Base-by-base conservation (phyloP, 1,140 invertebrate genomes). In the Physella acuta region DNA sequence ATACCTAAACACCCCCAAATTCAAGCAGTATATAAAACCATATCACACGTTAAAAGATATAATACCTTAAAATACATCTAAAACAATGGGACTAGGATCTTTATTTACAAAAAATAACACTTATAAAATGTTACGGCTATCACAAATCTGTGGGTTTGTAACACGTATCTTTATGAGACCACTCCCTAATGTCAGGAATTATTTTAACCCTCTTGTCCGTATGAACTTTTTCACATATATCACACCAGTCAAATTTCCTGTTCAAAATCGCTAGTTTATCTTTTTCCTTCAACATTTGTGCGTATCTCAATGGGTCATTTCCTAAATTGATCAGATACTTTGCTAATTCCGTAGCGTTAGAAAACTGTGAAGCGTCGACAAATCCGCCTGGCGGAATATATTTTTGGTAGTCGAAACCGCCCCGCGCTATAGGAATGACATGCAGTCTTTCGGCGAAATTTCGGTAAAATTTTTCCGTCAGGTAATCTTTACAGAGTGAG, bases 311-410 rank as follows among this genome's bases (percentile, higher is more conserved):
- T 1, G 49, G 55, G 51, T 76, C 60, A 28, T 49, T 62, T n/a
- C 49, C 61, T 20, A 76, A 51, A 44, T 90, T 87, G 63, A 90
- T 88, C 24, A 97, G 85, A 83, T 95, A 96, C 3, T 90, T 88
- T 1, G 94, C 94, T 30, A 98, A 83, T 75, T 94, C 91, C 76
- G 90, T 90, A 0, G 94, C 91, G 3, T 92, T 91, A 1, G 89
- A 89, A 81, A 97, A 97, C 81, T 97, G 93, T 76, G 96, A 94
- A 1, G 97, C 93, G 84, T 97, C 94, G 49, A 98, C 93, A 80
- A 88, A 92, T 0, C 92, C 94, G 73, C 93, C 90, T 76, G 91
- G 76, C 3, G 75, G 77, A 44, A 74, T 68, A 26, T 75, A 52
- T 39, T 66, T 70, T 34, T 71, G 68, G 71, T 86, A 86, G 65